phyloP scores from a whole-genome alignment of 2,113 vertebrate species.

The Anarhynchus alexandrinus region DNA sequence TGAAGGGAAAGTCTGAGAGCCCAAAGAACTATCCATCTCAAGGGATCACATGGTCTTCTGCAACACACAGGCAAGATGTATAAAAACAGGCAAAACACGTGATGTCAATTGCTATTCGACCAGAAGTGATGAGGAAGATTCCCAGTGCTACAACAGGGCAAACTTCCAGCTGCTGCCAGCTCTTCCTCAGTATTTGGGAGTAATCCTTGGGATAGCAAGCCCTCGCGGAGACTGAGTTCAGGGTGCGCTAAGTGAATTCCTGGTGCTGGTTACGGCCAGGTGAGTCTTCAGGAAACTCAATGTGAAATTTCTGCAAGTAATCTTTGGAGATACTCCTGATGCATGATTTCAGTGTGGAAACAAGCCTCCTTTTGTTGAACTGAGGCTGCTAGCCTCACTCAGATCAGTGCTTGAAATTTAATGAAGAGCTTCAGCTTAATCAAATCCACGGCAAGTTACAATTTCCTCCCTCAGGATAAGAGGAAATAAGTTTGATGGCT shows the following conservation, averaged over 20 bases:
- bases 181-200: neutral
- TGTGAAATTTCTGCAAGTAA: neutral
- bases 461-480: neutral
- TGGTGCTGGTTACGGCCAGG: neutral
- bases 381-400: neutral
- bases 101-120: neutral
- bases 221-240: neutral
- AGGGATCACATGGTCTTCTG: neutral
- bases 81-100: neutral
- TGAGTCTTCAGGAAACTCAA: neutral
- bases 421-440: neutral
- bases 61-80: neutral
- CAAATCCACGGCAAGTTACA: neutral
- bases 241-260: neutral
- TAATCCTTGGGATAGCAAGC: neutral
- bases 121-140: neutral
- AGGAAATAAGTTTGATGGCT: neutral
- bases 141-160: neutral
- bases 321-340: neutral
- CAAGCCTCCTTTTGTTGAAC: neutral
- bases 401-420: neutral
- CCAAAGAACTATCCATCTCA: neutral
- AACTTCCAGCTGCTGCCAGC: neutral
- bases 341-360: neutral
- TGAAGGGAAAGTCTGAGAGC: constrained; percentile 18